Evolutionary conservation across 2,113 vertebrate species (phyloP), one percentile per base, ranked within the genome.

Genomic region (Anolis sagrei): DNA sequence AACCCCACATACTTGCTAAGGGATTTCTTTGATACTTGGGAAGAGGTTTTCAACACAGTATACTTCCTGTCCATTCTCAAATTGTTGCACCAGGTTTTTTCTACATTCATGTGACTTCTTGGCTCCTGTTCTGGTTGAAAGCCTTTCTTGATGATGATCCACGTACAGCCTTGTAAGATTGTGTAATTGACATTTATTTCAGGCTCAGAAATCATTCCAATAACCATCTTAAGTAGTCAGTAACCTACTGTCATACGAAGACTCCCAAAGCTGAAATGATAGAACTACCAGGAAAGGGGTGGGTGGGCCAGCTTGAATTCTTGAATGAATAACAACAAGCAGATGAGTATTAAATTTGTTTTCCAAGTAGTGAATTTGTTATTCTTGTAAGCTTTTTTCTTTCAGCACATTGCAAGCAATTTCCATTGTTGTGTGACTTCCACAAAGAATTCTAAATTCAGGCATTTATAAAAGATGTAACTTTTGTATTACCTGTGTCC

Each of bases 21-120:
- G 79, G 76, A 5, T 76, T 90, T 91, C 73, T 69, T 70, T 82
- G 85, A 83, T 49, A 66, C 48, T 81, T 81, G 61, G 69, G 61
- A 69, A 82, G 85, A 25, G 11, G 23, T 39, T 48, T 16, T 7
- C 29, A 80, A 54, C 25, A 27, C 7, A 21, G 61, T 49, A 18
- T 74, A 4, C 4, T 85, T 10, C 61, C 68, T 21, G 69, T 85
- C 32, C 16, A 8, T 48, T 34, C 84, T 87, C 68, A 49, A 66
- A 39, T 91, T 83, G 49, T 82, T 68, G 76, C 27, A 58, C 1
- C 72, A 34, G 19, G 29, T 19, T 74, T 9, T 68, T 51, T 68
- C 48, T 85, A 16, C 69, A 29, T 74, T 23, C 32, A 48, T 44
- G 27, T 11, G 70, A 36, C 39, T 64, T 72, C 49, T 82, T 82